phyloP scores from a whole-genome alignment of 2,888 invertebrate species.

The Ormyrus nitidulus region DNA sequence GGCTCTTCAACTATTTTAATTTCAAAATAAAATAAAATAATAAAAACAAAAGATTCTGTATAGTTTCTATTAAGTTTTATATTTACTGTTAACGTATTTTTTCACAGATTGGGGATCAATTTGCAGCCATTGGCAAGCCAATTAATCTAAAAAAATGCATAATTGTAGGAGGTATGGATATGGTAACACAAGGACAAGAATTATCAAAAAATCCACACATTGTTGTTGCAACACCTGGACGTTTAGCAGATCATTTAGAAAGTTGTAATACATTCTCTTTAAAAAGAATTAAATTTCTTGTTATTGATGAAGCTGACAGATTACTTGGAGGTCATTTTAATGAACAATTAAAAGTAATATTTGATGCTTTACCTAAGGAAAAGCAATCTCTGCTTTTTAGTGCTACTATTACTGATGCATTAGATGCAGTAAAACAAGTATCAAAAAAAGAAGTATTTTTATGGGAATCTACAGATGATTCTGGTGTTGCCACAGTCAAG shows the following conservation, averaged over 20 bases:
- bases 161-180: constrained; percentile 96
- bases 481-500: constrained; percentile 88
- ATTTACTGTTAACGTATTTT: not conserved
- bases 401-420: constrained; percentile 94
- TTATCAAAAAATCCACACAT: constrained; percentile 92
- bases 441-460: constrained; percentile 74
- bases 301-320: constrained; percentile 98
- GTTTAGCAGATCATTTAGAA: constrained; percentile 93
- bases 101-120: constrained; percentile 93
- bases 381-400: constrained; percentile 94
- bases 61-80: not conserved
- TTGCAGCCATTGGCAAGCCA: constrained; percentile 92
- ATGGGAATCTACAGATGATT: constrained; percentile 79
- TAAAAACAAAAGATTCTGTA: too few species aligned
- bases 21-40: too few species aligned
- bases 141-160: constrained; percentile 89
- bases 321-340: constrained; percentile 88
- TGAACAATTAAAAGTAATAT: constrained; percentile 88
- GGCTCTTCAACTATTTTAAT: too few species aligned
- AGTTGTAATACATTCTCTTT: constrained; percentile 90
- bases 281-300: constrained; percentile 88
- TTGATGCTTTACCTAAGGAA: constrained; percentile 84
- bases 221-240: constrained; percentile 96
- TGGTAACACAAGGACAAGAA: constrained; percentile 91
- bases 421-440: constrained; percentile 81